Evolutionary conservation across 2,113 vertebrate genomes (phyloP), one percentile per base, ranked within the genome.

Genomic region (Anhinga rufa): DNA sequence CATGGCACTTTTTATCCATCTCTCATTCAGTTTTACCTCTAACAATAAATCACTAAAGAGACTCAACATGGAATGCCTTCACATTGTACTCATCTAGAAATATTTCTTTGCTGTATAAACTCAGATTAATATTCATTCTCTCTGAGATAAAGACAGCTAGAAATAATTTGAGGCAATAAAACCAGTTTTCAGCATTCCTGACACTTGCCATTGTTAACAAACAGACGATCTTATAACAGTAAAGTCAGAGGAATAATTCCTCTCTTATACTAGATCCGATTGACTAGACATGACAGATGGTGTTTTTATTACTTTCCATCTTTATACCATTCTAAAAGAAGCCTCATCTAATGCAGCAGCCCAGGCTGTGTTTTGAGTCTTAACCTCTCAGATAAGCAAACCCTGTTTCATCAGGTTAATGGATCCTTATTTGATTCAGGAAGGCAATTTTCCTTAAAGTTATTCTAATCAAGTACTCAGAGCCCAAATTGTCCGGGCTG

Each of bases 381-480:
- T 96, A 94, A 96, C 87, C 91, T 88, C 68, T 40, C 87, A 94
- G 96, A 95, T 86, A 93, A 95, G 94, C 71, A 95, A 96, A 92
- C 68, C 9, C 20, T 48, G 71, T 94, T 96, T 95, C 96, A 95
- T 96, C 84, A 96, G 91, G 92, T 97, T 97, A 97, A 96, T 95
- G 93, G 91, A 94, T 94, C 90, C 80, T 93, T 90, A 94, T 90
- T 95, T 93, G 94, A 97, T 93, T 91, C 94, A 95, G 94, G 86
- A 92, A 95, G 78, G 91, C 85, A 97, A 96, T 97, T 97, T 94
- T 94, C 93, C 71, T 94, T 93, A 78, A 95, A 94, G 76, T 94
- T 97, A 97, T 95, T 96, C 92, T 97, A 95, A 97, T 97, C 94
- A 94, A 97, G 84, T 93, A 88, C 78, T 94, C 71, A 11, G 87